phyloP scores from a whole-genome alignment of 2,113 vertebrate genomes.

The Copsychus sechellarum region DNA sequence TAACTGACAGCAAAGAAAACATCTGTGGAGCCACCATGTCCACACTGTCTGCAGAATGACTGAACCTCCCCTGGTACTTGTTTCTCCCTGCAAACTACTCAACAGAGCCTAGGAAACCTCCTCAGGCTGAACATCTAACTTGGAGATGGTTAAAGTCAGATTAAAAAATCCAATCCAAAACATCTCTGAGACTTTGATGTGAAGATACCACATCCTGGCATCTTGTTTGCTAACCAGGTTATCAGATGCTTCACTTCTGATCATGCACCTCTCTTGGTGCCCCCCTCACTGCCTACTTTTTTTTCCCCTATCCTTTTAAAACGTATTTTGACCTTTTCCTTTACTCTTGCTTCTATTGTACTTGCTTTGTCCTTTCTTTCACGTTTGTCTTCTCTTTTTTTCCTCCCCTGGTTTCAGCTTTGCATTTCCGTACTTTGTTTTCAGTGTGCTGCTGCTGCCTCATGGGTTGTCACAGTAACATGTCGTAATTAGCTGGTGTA shows the following conservation, averaged over 20 bases:
- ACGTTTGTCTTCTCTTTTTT: background rate
- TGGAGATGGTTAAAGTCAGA: background rate
- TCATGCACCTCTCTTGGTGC: background rate
- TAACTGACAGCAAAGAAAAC: background rate
- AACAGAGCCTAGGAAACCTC: background rate
- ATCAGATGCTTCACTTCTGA: background rate
- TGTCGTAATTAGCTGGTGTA: background rate
- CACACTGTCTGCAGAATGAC: background rate
- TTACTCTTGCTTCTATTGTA: background rate
- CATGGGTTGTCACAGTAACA: slow-evolving; percentile 21
- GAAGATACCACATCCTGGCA: background rate
- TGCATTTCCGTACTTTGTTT: background rate
- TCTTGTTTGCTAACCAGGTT: background rate
- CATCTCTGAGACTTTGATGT: background rate
- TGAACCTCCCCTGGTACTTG: background rate
- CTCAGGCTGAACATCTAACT: background rate
- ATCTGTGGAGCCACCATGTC: background rate
- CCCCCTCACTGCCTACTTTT: background rate
- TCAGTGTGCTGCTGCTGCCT: background rate
- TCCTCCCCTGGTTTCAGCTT: background rate
- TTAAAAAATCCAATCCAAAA: background rate
- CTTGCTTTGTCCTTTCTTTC: background rate
- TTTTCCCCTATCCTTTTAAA: background rate
- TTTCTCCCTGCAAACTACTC: background rate
- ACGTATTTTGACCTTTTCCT: background rate